A percentile compares a stretch with the other conserved stretches of the same genome.
Evolutionary conservation across 1,140 invertebrate genomes (phyloP).

Genomic region (Drosophila lowei): DNA sequence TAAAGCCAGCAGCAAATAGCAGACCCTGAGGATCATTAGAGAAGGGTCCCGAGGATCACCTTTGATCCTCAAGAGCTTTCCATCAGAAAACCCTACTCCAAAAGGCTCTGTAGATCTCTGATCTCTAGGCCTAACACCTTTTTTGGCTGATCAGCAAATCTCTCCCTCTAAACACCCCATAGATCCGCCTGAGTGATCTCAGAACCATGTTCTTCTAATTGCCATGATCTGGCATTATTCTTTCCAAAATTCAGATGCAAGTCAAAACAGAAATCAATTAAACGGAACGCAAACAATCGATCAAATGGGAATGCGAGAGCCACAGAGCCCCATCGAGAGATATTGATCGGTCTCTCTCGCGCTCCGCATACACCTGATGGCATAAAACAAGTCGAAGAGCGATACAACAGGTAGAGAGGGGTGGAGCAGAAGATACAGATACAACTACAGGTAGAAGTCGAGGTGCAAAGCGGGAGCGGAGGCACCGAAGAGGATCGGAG

Average conservation of each 20-base stretch:
- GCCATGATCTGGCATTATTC: constrained; percentile 51
- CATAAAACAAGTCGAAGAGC: background rate
- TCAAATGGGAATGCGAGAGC: constrained; percentile 44
- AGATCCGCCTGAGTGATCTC: constrained; percentile 14
- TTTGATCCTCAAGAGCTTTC: too few species aligned
- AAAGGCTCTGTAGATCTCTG: background rate
- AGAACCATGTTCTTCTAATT: constrained; percentile 58
- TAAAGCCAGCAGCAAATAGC: too few species aligned
- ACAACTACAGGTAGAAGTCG: too few species aligned
- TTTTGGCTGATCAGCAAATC: too few species aligned
- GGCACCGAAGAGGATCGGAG: constrained; percentile 37
- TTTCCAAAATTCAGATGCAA: constrained; percentile 37
- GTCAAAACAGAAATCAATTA: constrained; percentile 79
- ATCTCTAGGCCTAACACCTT: constrained; percentile 25
- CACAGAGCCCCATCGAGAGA: constrained; percentile 22
- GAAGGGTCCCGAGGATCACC: too few species aligned
- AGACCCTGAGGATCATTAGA: too few species aligned
- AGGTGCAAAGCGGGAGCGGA: background rate
- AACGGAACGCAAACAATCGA: constrained; percentile 67
- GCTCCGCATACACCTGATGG: constrained; percentile 27
- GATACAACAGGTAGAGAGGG: too few species aligned
- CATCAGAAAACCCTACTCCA: too few species aligned
- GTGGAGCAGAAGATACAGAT: too few species aligned
- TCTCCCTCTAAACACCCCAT: too few species aligned
- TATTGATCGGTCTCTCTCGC: background rate